Conservation (phyloP, 2,797 vertebrate species). For the Poecilia picta region DNA sequence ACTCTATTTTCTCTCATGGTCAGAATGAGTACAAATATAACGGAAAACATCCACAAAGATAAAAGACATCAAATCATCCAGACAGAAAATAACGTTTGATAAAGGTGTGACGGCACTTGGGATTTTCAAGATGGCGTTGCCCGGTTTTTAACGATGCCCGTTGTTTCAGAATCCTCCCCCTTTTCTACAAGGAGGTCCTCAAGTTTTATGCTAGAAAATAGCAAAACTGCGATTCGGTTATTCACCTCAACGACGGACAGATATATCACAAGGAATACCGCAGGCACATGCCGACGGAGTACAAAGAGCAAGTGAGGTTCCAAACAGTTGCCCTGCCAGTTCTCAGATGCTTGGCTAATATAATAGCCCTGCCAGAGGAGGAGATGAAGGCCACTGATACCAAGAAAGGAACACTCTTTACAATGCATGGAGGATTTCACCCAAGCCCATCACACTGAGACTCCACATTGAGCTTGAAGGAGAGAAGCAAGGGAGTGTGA, state of each 20-base stretch:
- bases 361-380: background rate
- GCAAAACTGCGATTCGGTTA: background rate
- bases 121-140: background rate
- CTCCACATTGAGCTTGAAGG: background rate
- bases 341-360: background rate
- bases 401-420: background rate
- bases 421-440: background rate
- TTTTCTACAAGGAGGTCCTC: background rate
- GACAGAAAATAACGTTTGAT: background rate
- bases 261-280: background rate
- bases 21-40: background rate
- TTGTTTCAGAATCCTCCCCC: background rate
- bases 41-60: background rate
- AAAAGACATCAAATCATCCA: background rate
- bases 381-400: slow-evolving; percentile 2
- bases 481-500: background rate
- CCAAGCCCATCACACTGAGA: background rate
- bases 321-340: background rate
- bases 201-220: background rate
- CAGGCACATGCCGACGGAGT: background rate
- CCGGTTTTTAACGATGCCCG: background rate
- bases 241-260: background rate
- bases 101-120: background rate
- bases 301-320: background rate
- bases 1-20: background rate